Conservation (phyloP, 2,113 vertebrate species). For the Phrynosoma blainvillii region DNA sequence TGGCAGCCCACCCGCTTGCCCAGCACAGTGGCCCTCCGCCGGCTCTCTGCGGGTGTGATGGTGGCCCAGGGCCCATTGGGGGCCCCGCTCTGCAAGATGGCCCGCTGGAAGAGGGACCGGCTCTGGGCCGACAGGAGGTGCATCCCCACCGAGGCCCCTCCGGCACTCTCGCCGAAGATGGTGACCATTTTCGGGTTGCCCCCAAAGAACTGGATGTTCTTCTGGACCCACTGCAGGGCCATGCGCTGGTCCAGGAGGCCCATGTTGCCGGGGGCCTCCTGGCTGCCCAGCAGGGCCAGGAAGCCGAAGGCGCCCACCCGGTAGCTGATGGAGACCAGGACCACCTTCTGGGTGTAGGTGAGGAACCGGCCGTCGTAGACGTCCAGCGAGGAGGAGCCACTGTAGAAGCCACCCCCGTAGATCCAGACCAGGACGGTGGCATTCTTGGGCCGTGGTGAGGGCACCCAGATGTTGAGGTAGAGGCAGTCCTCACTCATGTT, state of each 20-base stretch:
- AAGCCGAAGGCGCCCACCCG: slow-evolving; percentile 90
- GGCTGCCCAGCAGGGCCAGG: slow-evolving; percentile 84
- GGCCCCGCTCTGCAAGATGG: slow-evolving; percentile 88
- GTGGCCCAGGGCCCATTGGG: slow-evolving; percentile 92
- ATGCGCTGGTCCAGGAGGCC: slow-evolving; percentile 90
- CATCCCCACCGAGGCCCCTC: slow-evolving; percentile 86
- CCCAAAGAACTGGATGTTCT: slow-evolving; percentile 86
- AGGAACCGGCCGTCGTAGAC: slow-evolving; percentile 92
- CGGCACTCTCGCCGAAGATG: slow-evolving; percentile 92
- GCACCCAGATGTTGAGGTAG: slow-evolving; percentile 91
- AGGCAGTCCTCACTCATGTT: slow-evolving; percentile 92
- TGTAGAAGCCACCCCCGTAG: slow-evolving; percentile 94
- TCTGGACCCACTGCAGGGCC: slow-evolving; percentile 88
- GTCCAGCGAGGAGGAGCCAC: slow-evolving; percentile 88
- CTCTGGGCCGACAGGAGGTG: slow-evolving; percentile 87
- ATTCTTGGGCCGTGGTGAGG: slow-evolving; percentile 77
- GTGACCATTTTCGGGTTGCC: slow-evolving; percentile 88
- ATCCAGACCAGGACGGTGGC: slow-evolving; percentile 91
- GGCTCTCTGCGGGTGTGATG: slow-evolving; percentile 80
- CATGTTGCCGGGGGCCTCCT: slow-evolving; percentile 90
- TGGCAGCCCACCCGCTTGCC: slow-evolving; percentile 83
- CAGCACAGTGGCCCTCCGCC: slow-evolving; percentile 79
- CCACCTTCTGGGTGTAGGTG: slow-evolving; percentile 80
- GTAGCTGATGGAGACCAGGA: slow-evolving; percentile 94
- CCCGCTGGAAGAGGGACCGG: slow-evolving; percentile 82